These are phyloP conservation scores for Nymphalis urticae DNA, from an alignment of 2,888 invertebrate genomes.

Conservation along the genomic window DNA sequence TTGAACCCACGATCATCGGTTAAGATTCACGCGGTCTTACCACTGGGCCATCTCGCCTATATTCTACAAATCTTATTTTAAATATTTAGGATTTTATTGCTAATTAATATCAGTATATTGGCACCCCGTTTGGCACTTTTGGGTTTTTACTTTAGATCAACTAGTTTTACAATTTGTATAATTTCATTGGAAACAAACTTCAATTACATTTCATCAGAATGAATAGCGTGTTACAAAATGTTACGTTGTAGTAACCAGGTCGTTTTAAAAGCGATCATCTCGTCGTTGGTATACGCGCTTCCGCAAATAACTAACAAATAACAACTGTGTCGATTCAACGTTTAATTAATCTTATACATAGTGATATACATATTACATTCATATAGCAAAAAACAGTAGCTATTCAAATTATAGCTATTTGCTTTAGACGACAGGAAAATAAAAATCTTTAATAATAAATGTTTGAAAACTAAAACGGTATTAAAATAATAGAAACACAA, in stretches of 20 bases:
- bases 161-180: background rate
- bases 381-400: background rate
- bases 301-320: constrained; percentile 7
- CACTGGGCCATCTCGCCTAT: too few relatives aligned
- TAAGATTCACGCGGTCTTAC: too few relatives aligned
- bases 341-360: background rate
- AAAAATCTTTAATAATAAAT: too few relatives aligned
- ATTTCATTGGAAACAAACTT: background rate
- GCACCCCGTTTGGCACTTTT: too few relatives aligned
- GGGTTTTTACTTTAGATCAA: too few relatives aligned
- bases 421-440: background rate
- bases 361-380: background rate
- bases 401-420: background rate
- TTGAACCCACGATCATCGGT: too few relatives aligned
- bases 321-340: constrained; percentile 2
- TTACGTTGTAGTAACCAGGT: constrained; percentile 17
- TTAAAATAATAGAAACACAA: too few relatives aligned
- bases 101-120: too few relatives aligned
- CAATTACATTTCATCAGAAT: constrained; percentile 13
- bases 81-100: too few relatives aligned
- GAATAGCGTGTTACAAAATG: constrained; percentile 14
- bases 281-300: constrained; percentile 23
- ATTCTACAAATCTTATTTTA: too few relatives aligned
- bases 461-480: too few relatives aligned
- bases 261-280: constrained; percentile 16